phyloP scores from a whole-genome alignment of 2,888 invertebrate genomes.

The Drosophila mimetica region DNA sequence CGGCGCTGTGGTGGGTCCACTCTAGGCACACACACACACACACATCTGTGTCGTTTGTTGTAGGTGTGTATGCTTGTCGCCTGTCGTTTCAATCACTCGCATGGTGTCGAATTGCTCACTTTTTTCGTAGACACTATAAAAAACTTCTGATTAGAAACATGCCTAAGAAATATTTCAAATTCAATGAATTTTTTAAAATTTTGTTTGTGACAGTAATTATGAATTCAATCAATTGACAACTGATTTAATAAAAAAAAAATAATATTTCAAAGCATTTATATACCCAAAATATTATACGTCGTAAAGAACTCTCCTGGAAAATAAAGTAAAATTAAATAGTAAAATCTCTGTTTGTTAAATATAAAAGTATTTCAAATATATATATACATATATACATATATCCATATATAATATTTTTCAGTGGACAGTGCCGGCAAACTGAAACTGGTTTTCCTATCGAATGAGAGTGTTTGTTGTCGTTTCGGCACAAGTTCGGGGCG shows the following conservation, averaged over 20 bases:
- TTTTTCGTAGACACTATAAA: slow-evolving; percentile 16
- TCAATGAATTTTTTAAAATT: no score
- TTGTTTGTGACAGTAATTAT: no score
- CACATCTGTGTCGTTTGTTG: slow-evolving; percentile 8
- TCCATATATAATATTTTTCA: not conserved
- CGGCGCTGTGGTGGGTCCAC: slow-evolving; percentile 64
- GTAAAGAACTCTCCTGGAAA: no score
- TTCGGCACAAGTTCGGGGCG: slow-evolving; percentile 65
- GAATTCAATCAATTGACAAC: no score
- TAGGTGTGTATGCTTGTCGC: slow-evolving; percentile 70
- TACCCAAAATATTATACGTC: no score
- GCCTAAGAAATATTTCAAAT: not conserved
- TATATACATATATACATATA: no score
- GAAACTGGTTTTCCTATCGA: slow-evolving; percentile 65
- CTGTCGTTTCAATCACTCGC: slow-evolving; percentile 50
- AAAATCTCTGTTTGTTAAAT: no score
- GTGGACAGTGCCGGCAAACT: slow-evolving; percentile 12
- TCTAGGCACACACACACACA: slow-evolving; percentile 4
- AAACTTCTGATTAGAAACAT: not conserved
- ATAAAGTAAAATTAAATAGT: no score
- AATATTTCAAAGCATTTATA: no score
- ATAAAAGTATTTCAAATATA: no score
- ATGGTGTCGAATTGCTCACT: slow-evolving; percentile 69
- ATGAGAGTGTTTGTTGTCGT: slow-evolving; percentile 33
- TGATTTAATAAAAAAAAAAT: no score